Evolutionary conservation across 53 echinoderm and acorn worm genomes (phyloP), one percentile per base, ranked within the genome.

Genomic region (Zoroaster sp.): DNA sequence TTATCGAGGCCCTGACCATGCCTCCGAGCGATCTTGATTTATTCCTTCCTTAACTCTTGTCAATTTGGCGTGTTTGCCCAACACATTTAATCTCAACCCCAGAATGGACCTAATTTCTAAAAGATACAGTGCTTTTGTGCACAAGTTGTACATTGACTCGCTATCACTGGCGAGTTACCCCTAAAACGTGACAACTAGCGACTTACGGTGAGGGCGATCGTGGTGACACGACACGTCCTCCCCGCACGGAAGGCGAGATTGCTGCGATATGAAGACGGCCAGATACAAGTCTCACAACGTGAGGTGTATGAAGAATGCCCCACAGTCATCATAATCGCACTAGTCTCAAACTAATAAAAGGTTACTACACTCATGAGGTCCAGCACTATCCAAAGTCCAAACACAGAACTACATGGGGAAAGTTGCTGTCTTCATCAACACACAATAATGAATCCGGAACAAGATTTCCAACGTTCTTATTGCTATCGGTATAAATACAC

Each of bases 41-140:
- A 85, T 85, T 70, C 85, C 74, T 36, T 49, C 71, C 20, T 35
- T 70, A 85, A 85, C 85, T 46, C 71, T 3, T n/a, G 85, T 70
- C 85, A 85, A 85, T 85, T 85, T 85, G 37, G 47, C 69, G 36
- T 85, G 85, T 85, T 85, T 85, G 85, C 52, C 85, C 85, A 85
- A 85, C 85, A 85, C 85, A 85, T 85, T 85, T 85, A 46, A 85
- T 85, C 85, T 47, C 70, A 37, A 72, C 85, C 85, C 70, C 85
- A 85, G 85, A 85, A 85, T 85, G 46, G 85, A 85, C 85, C 85
- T 85, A 85, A 85, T 85, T 85, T 85, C 85, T 85, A 71, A 85
- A 71, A 85, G 72, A 85, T 85, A 71, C 85, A 49, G 71, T 85
- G 85, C 83, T 49, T 69, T 70, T 85, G 71, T 85, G 85, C 71